These are phyloP conservation scores for Orthosia incerta DNA, from an alignment of 2,888 invertebrate genomes.

Conservation along the genomic window DNA sequence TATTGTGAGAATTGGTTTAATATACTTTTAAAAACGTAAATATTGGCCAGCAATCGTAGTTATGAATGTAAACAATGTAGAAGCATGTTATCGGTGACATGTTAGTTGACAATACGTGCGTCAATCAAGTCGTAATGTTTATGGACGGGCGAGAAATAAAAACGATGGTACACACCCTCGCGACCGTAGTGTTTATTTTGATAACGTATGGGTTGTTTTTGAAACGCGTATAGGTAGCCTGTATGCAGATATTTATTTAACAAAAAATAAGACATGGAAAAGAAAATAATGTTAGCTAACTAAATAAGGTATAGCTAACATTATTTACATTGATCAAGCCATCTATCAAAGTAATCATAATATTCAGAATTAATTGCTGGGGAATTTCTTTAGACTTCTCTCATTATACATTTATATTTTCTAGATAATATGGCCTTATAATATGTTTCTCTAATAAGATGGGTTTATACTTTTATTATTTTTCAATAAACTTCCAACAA, in stretches of 20 bases:
- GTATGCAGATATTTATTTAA: not conserved
- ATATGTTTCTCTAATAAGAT: too few species aligned
- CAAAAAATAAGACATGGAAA: not conserved
- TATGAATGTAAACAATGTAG: conserved; percentile 26
- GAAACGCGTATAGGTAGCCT: not conserved
- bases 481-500: too few species aligned
- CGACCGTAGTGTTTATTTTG: not conserved
- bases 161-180: not conserved
- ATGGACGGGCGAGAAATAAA: not conserved
- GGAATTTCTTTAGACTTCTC: too few species aligned
- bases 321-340: too few species aligned
- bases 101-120: conserved; percentile 6
- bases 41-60: not conserved
- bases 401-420: too few species aligned
- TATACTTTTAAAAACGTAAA: conserved; percentile 3
- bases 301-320: not conserved
- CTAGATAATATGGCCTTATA: too few species aligned
- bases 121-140: conserved; percentile 14
- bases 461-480: too few species aligned
- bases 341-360: too few species aligned
- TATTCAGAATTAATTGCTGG: too few species aligned
- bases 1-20: not conserved
- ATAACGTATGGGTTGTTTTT: not conserved
- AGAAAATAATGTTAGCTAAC: too few species aligned
- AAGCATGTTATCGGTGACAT: conserved; percentile 14